Percentiles rank a stretch among this genome's conserved stretches.
Evolutionary conservation across 30 jellyfish, hydroid and myxozoan genomes (phyloP).

Genomic region (Rhopilema esculentum): DNA sequence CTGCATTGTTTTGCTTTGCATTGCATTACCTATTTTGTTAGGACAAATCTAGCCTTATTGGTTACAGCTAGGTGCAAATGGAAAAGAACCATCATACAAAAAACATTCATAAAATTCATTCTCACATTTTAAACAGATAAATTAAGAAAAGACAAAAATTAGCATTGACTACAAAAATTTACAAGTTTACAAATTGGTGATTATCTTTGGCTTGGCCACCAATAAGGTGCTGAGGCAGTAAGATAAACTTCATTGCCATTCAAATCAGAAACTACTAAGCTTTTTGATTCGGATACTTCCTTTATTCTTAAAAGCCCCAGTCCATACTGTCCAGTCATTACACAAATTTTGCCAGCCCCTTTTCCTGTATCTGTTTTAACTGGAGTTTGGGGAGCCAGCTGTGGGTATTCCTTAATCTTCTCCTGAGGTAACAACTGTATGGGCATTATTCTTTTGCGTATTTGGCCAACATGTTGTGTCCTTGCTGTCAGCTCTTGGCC

Average conservation of each 20-base stretch:
- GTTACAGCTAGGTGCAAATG: too few relatives aligned
- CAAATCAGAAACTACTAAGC: constrained; percentile 17
- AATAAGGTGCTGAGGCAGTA: constrained; percentile 57
- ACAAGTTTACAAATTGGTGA: too few relatives aligned
- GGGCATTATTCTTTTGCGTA: constrained; percentile 94
- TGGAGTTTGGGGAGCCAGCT: constrained; percentile 36
- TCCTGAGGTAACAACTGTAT: constrained; percentile 29
- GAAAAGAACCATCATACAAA: too few relatives aligned
- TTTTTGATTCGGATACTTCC: constrained; percentile 44
- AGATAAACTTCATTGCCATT: constrained; percentile 45
- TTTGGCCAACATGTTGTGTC: constrained; percentile 95
- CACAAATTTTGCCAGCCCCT: constrained; percentile 72
- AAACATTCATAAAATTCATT: too few relatives aligned
- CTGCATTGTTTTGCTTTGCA: too few relatives aligned
- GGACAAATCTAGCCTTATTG: too few relatives aligned
- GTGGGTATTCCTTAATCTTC: constrained; percentile 19
- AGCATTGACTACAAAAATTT: too few relatives aligned
- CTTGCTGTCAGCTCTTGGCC: constrained; percentile 99
- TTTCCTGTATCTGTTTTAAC: constrained; percentile 69
- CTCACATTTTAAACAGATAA: too few relatives aligned
- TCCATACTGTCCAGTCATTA: constrained; percentile 69
- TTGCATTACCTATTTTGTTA: too few relatives aligned
- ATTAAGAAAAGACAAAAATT: too few relatives aligned
- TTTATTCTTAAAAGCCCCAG: constrained; percentile 84
- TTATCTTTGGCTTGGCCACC: too few relatives aligned